These are phyloP conservation scores for Lithosia quadra DNA, from an alignment of 2,888 invertebrate species.

Conservation along the genomic window DNA sequence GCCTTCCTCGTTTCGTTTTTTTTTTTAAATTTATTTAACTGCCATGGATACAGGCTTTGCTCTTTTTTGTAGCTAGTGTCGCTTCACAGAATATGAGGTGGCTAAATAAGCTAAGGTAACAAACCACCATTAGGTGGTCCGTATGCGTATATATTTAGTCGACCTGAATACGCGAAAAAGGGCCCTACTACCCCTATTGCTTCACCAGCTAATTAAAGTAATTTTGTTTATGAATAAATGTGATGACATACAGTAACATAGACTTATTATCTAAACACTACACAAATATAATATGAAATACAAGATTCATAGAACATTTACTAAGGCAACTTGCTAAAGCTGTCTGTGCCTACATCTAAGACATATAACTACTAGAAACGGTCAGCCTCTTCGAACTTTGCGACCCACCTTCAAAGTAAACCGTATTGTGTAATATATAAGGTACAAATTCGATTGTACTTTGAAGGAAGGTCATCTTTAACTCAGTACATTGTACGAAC, in stretches of 20 bases:
- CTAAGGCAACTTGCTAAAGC: slow-evolving; percentile 64
- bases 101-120: no score
- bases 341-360: slow-evolving; percentile 47
- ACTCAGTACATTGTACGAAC: slow-evolving; percentile 36
- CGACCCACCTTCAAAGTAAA: slow-evolving; percentile 36
- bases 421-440: slow-evolving; percentile 12
- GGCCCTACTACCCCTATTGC: background rate
- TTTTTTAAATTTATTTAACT: background rate
- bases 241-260: slow-evolving; percentile 23
- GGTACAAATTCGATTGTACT: slow-evolving; percentile 15
- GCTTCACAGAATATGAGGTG: no score
- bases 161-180: no score
- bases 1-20: no score
- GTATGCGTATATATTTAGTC: no score
- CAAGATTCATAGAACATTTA: slow-evolving; percentile 48
- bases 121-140: no score
- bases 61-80: background rate
- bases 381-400: slow-evolving; percentile 55
- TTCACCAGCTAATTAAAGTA: background rate
- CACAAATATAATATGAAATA: slow-evolving; percentile 39
- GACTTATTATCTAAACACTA: slow-evolving; percentile 34
- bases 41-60: background rate
- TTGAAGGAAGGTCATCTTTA: slow-evolving; percentile 31
- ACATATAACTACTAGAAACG: slow-evolving; percentile 43
- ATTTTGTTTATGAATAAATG: slow-evolving; percentile 10